Conservation (phyloP, 2,113 vertebrate genomes). For the Sclerurus mexicanus region DNA sequence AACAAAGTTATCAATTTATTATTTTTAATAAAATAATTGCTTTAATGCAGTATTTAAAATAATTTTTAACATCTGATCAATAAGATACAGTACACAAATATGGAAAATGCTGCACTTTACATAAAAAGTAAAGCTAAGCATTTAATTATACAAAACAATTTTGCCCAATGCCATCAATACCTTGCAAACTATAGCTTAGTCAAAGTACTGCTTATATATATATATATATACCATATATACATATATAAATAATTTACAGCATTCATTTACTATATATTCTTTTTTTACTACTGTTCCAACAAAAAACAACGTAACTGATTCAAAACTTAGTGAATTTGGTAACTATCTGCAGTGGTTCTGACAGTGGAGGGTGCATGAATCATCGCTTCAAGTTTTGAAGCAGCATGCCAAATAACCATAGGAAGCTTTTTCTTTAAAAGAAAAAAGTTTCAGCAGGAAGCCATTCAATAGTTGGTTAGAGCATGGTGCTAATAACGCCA, state of each 20-base stretch:
- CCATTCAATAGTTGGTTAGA: background rate
- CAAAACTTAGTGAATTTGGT: constrained; percentile 26
- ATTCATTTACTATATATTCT: constrained; percentile 46
- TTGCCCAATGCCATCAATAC: constrained; percentile 40
- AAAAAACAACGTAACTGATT: background rate
- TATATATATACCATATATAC: constrained; percentile 35
- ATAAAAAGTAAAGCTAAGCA: constrained; percentile 81
- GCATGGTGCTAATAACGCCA: background rate
- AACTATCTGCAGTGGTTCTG: constrained; percentile 19
- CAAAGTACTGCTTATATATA: constrained; percentile 53
- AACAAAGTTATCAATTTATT: constrained; percentile 22
- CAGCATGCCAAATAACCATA: background rate
- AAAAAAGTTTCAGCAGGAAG: constrained; percentile 16
- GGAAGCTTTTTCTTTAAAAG: background rate
- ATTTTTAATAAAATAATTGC: constrained; percentile 80
- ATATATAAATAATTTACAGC: constrained; percentile 70
- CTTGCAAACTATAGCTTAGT: constrained; percentile 53
- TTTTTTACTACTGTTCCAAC: constrained; percentile 43
- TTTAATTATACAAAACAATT: constrained; percentile 78
- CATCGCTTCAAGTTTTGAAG: background rate
- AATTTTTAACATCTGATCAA: constrained; percentile 75
- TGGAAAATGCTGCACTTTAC: constrained; percentile 75
- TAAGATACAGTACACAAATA: constrained; percentile 74
- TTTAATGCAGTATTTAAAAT: constrained; percentile 82
- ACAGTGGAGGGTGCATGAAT: background rate